Evolutionary conservation across 2,113 vertebrate species (phyloP), one percentile per base, ranked within the genome.

Genomic region (Antigone vipio): DNA sequence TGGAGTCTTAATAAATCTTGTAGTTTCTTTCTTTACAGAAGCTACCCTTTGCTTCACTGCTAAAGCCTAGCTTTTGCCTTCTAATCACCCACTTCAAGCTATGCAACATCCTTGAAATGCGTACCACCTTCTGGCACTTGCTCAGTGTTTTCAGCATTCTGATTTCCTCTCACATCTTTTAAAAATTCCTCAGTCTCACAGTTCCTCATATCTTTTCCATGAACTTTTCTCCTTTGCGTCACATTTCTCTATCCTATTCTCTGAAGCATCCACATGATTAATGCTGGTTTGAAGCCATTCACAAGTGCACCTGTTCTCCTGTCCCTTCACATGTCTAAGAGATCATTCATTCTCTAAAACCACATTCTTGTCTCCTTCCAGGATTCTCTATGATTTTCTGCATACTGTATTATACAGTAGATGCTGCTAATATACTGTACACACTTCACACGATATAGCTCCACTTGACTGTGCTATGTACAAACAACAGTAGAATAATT

Each of bases 241-340:
- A 64, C 75, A 68, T 95, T 92, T 67, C 72, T 82, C 91, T 73
- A 26, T 64, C 62, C 72, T 44, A 29, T 90, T 92, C 86, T 91
- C 59, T 88, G 79, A 76, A 96, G 83, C 76, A 76, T 47, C 91
- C 83, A 80, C 56, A 83, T 92, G 79, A 91, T 96, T 95, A 95
- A 97, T 80, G 82, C 47, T 85, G 75, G 38, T 32, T 88, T 71
- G 78, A 82, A 88, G 40, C 75, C 83, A 85, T 90, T 92, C 88
- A 88, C 58, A 91, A 91, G 44, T 86, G 72, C 83, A 95, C 67
- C 75, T 79, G 84, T 92, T 92, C 60, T 75, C 53, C 67, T 83
- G 45, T 56, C 67, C 49, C 67, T 77, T 88, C 86, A 80, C 44
- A 83, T 27, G 53, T 56, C 89, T 64, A 80, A 72, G 40, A 90